Conservation (phyloP, 1,140 invertebrate species). For the Agrypnia vestita region DNA sequence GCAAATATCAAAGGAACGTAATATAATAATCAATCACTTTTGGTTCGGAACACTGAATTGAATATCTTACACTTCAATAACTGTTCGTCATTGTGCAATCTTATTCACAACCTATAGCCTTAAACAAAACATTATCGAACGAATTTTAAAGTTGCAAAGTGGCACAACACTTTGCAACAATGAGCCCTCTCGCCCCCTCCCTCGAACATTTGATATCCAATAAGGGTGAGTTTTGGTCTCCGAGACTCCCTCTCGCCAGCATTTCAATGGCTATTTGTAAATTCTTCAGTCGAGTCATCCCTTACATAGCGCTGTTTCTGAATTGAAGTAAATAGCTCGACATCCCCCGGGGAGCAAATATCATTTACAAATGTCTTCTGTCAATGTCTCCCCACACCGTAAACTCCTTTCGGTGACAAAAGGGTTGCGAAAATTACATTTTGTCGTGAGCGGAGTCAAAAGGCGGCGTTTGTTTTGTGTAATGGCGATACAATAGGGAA, state of each 20-base stretch:
- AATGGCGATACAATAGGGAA: neutral
- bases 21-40: no score
- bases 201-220: constrained; percentile 11
- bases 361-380: constrained; percentile 54
- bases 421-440: constrained; percentile 40
- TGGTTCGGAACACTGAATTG: no score
- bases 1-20: no score
- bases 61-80: no score
- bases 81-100: no score
- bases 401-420: neutral
- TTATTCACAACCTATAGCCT: neutral
- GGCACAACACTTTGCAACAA: neutral
- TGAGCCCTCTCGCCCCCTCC: neutral
- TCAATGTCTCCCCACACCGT: constrained; percentile 24
- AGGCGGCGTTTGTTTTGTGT: constrained; percentile 22
- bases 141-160: no score
- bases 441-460: constrained; percentile 31
- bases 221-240: constrained; percentile 10
- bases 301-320: constrained; percentile 18
- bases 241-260: constrained; percentile 10
- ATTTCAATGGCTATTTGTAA: constrained; percentile 38
- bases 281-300: constrained; percentile 37
- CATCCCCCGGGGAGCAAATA: constrained; percentile 48
- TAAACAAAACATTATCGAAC: neutral
- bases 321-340: constrained; percentile 39